Evolutionary conservation across 2,888 invertebrate genomes (phyloP), one percentile per base, ranked within the genome.

Genomic region (Macrosoma leucophasiata): DNA sequence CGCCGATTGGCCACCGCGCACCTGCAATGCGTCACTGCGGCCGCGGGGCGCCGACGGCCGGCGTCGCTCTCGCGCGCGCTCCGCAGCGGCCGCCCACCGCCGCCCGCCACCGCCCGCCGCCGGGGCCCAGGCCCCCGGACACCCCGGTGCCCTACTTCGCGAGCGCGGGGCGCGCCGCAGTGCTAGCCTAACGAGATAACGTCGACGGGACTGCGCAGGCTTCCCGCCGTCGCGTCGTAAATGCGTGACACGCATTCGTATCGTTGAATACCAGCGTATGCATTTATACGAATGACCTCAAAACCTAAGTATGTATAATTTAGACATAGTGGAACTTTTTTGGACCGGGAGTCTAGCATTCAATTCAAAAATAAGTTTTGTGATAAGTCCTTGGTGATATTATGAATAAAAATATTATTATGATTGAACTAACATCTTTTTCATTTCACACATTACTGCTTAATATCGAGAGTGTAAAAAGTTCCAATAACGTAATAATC

Each of bases 21-120:
- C 91, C 92, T 91, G 92, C 92, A 92, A 91, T 92, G 91, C 91
- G 91, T 91, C 91, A 91, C 75, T 78, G 82, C 79, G 79, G 76
- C 73, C 53, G 57, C 59, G 56, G 52, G 47, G 50, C 48, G 42
- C 43, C 44, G 36, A 43, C 40, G 48, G 43, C 39, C 46, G 39
- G 43, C 45, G 36, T 47, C 44, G 53, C 53, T 52, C 17, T 15
- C 8, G 11, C 46, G 56, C 48, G 55, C 56, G 39, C 45, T 29
- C 29, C 30, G 30, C 30, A 23, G 48, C 54, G 48, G 49, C 52
- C 50, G 57, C 72, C 53, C 54, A 58, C 52, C 46, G 41, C 41
- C 48, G 47, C 47, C 47, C 38, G 46, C 43, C 50, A 43, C 41
- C 51, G 46, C 37, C 42, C 45, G 48, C 37, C 44, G 37, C 54